Base-by-base conservation (phyloP, 2,797 vertebrate genomes). In the Falco columbarius region DNA sequence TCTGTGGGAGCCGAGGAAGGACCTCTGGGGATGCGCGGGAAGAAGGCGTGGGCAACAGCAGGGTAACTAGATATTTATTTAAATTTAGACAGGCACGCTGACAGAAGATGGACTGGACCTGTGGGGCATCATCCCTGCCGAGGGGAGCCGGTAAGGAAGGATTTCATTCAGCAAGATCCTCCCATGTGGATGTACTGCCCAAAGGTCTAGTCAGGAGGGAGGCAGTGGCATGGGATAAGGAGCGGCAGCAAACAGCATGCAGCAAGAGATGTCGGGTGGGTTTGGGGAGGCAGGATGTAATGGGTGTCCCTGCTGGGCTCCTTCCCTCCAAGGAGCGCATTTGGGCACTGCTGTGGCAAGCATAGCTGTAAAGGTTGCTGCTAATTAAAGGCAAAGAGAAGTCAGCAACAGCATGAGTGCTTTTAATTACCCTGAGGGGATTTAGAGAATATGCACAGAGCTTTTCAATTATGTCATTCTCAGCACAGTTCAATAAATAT, bases 61-160 rank as follows among this genome's bases (percentile, higher is more conserved):
- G 16, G 5, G 21, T 72, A 59, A 73, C 26, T 23, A 20, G 16
- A 8, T 63, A 5, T 77, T 73, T 76, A 7, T 75, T 74, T 86
- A 15, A 22, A 62, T 88, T 77, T 65, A 98, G 98, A 98, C 97
- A 1, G 98, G 97, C 23, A 98, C 95, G 1, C 93, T 98, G 83
- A 98, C 98, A 5, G 98, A 98, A 81, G 98, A 98, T 11, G 97
- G 98, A 9, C 93, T 98, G 95, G 97, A 98, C 73, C 97, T 98
- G 81, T 98, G 97, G 97, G 97, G 96, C 0, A 14, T 93, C 23
- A 90, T 98, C 19, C 95, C 97, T n/a, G 90, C 96, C 3, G 81
- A 92, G 75, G 77, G 65, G 54, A 91, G 71, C 63, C 21, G 97
- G 98, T 98, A 97, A 92, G 97, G 34, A 76, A 51, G 30, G 49